Base-by-base conservation (phyloP, 1,140 invertebrate species). In the Brachionus angularis region DNA sequence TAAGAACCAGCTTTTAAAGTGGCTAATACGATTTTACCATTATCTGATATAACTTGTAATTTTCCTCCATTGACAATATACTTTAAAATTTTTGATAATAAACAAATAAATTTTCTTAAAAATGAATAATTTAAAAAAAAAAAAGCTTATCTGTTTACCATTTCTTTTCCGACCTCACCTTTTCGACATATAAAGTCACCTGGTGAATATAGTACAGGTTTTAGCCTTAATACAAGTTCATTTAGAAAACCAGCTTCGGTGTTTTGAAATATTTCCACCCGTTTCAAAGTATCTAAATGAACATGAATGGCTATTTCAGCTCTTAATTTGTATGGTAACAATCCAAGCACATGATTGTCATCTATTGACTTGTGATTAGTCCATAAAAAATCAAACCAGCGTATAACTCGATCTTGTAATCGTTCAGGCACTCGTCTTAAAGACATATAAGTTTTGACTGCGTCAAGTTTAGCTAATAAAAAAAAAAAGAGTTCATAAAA, bases 271-370 rank as follows among this genome's bases (percentile, higher is more conserved):
- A 98, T 97, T 83, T 97, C 94, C 75, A 71, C 70, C 78, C 93
- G 87, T 84, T 94, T 95, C 77, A 98, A 83, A 39, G 94, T 97
- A 83, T 98, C 94, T 82, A 98, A 85, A 82, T 97, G 94, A 72
- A 98, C 94, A 84, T 98, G 96, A 82, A 97, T 97, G 74, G 94
- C 94, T 75, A 97, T 97, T 84, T 98, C 95, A 36, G 93, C 93
- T 83, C 96, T 97, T 73, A 97, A 85, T 83, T 96, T 96, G 83
- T 97, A 93, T 84, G 84, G 72, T 39, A 82, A 74, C 25, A 82
- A 73, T 47, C 74, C 73, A 2, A 80, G 71, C 0, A 77, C 77
- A 25, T 89, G 90, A 80, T 98, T 93, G 80, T 98, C 94, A 80
- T 97, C 93, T 0, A 92, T 94, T 78, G 92, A 96, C 82, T 96